Base-by-base conservation (phyloP, 1,140 invertebrate genomes). In the Uloborus diversus region DNA sequence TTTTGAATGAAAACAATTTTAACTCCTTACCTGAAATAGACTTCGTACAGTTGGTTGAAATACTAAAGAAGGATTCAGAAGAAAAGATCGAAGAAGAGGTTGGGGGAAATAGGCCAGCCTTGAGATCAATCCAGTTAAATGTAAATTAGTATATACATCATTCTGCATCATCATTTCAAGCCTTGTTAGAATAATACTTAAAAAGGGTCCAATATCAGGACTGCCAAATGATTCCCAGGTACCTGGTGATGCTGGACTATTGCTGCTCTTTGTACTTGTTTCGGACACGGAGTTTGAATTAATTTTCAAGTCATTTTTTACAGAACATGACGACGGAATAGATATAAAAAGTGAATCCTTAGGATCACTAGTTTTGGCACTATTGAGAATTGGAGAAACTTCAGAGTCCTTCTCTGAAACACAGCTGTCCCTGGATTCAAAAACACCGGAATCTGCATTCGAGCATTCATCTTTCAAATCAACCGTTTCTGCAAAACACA, bases 21-120 rank as follows among this genome's bases (percentile, higher is more conserved):
- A 64, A 53, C 5, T 23, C 11, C 59, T 66, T 56, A 79, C 81
- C 61, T 82, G 81, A 61, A 79, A 61, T 64, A 98, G 88, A 20
- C 94, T 96, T 85, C 94, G 93, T 81, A 97, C 93, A 84, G 93
- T 93, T 2, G 95, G 94, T 85, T 96, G 94, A 83, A 96, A 91
- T 65, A 95, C 92, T 65, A 96, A 90, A 71, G 92, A 93, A 79
- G 94, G 91, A 85, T 95, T 95, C 13, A 98, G 88, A 32, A 99
- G 87, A 85, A 97, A 92, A 0, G 95, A 94, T 61, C 93, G 90
- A 9, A 98, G 87, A 20, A 98, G 86, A 3, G 95, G 94, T 81
- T 97, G 93, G 0, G 96, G 93, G 86, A 96, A 96, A 51, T 92
- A 91, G 3, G 94, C 93, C 42, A 99, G 88, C 71, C 94, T 91